phyloP scores from a whole-genome alignment of 2,113 vertebrate species.

The Sturnira hondurensis region DNA sequence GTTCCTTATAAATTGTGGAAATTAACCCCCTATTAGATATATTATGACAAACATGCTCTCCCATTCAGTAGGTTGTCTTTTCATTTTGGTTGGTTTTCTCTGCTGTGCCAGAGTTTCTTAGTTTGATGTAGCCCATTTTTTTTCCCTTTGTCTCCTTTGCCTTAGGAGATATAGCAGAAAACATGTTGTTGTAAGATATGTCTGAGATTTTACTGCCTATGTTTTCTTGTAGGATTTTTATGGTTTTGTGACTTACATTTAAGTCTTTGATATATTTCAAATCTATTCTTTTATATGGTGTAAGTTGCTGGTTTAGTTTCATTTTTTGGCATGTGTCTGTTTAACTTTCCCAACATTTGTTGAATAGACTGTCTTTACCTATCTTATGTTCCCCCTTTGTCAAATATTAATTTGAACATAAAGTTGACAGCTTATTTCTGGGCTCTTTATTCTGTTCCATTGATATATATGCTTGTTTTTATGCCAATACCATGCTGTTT shows the following conservation, averaged over 20 bases:
- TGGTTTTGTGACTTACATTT: not conserved
- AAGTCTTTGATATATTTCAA: not conserved
- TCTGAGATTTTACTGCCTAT: not conserved
- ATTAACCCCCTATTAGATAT: not conserved
- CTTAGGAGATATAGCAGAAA: not conserved
- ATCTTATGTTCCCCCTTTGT: not conserved
- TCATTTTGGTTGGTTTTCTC: not conserved
- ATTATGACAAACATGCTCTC: not conserved
- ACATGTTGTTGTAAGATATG: not conserved
- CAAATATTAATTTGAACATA: not conserved
- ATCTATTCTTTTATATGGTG: not conserved
- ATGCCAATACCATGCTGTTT: not conserved
- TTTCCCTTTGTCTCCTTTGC: not conserved
- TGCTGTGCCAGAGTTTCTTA: not conserved
- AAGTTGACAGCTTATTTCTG: not conserved
- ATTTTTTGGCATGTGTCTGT: not conserved
- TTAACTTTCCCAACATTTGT: not conserved
- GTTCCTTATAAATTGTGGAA: not conserved
- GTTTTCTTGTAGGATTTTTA: not conserved
- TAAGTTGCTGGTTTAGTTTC: not conserved
- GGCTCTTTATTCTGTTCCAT: not conserved
- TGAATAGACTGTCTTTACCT: not conserved
- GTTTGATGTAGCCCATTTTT: not conserved
- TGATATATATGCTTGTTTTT: not conserved
- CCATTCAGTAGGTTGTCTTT: not conserved